Percentiles rank a stretch among this genome's conserved stretches.
phyloP scores from a whole-genome alignment of 1,140 invertebrate genomes.

The Matsumurasca onukii region DNA sequence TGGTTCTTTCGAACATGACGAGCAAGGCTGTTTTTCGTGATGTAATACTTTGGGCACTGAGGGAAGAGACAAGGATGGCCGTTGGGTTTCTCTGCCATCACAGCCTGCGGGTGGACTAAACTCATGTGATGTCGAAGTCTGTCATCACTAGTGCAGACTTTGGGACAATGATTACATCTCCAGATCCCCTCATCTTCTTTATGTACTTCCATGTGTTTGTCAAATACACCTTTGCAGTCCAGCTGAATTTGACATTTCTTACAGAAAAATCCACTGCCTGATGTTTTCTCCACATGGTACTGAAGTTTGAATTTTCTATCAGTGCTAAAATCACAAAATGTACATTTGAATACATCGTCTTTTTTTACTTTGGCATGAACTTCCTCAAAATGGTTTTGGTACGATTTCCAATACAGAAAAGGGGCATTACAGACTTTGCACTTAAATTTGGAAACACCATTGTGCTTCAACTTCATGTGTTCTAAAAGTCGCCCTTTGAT shows the following conservation, averaged over 20 bases:
- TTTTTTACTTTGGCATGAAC: neutral
- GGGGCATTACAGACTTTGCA: conserved; percentile 2
- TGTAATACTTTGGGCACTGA: neutral
- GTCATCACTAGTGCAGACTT: neutral
- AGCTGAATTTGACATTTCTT: neutral
- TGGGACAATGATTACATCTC: neutral
- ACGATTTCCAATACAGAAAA: neutral
- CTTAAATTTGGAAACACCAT: neutral
- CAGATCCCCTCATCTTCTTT: neutral
- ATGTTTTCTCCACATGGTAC: conserved; percentile 15
- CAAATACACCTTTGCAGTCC: neutral
- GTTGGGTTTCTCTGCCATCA: neutral
- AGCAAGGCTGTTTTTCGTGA: neutral
- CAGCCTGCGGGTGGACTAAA: neutral
- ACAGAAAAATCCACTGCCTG: conserved; percentile 8
- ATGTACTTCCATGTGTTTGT: conserved; percentile 16
- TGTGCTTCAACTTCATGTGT: conserved; percentile 9
- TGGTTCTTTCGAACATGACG: conserved; percentile 2
- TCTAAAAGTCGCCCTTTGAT: neutral
- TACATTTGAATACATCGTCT: neutral
- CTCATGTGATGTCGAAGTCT: conserved; percentile 5
- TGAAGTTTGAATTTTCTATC: neutral
- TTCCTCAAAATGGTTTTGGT: neutral
- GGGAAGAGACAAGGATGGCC: neutral
- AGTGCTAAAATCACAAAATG: conserved; percentile 19